Base-by-base conservation (phyloP, 2,113 vertebrate genomes). In the Morone chrysops region DNA sequence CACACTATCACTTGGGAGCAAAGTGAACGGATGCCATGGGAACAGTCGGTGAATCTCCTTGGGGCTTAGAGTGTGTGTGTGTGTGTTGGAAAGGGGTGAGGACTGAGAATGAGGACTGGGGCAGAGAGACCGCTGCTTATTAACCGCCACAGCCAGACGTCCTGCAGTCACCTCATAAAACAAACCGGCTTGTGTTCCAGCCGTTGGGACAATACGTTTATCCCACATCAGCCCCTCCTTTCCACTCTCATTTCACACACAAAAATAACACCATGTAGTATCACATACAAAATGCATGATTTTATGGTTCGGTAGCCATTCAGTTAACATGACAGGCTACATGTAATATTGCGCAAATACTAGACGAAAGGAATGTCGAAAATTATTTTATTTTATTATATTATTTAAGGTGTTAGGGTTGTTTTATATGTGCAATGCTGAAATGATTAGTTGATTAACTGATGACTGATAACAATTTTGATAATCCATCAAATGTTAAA, bases 21-120 rank as follows among this genome's bases (percentile, higher is more conserved):
- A 87, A 78, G 68, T 90, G 88, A 92, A 87, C 70, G 77, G 81
- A 93, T 86, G 89, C 89, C 92, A 94, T 89, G 88, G 93, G 92
- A 94, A 91, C 92, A 87, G 88, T 65, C 65, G 51, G 80, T 78
- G 73, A 79, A 90, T 90, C 85, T 91, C 87, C 61, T 60, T 83
- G 81, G 89, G 90, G 80, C 60, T 80, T 67, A 72, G 83, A 43
- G 63, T 51, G 68, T 38, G 63, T 47, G 63, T 60, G 43, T 48
- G 73, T 54, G 61, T 45, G 36, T 45, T 74, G 65, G 53, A 77
- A 81, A 91, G 92, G 93, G 93, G 92, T 86, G 91, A 94, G 85
- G 87, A 87, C 83, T 87, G 87, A 90, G 90, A 93, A 92, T 94
- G 92, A 94, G 82, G 89, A 90, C 78, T 82, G 90, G 89, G 92